Base-by-base conservation (phyloP, 2,113 vertebrate species). In the Notarius lentiginosus region DNA sequence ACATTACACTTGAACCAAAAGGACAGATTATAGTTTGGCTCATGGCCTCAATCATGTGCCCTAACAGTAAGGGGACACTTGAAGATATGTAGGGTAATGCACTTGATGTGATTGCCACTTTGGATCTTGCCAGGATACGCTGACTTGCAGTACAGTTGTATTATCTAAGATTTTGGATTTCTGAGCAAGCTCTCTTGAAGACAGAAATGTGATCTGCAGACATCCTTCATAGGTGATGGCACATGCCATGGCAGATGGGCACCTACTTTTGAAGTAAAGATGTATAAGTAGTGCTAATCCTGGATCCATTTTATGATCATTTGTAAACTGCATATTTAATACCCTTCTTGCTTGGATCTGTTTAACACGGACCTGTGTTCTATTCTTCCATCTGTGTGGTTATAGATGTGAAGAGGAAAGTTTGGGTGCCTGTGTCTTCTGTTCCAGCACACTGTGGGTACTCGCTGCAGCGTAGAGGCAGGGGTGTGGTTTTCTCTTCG, bases 381-480 rank as follows among this genome's bases (percentile, higher is more conserved):
- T 85, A 87, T 81, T 24, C 9, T 47, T 49, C 20, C 86, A 77
- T 89, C n/a, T 84, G n/a, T 79, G 63, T 82, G 41, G 63, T 17
- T 79, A 4, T 82, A 95, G 94, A 93, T 84, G 66, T 70, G 41
- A 82, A 86, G 30, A 86, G 12, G 8, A 88, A 89, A 18, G 79
- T 12, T 4, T 95, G 95, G 95, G 79, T 90, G 77, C 89, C 79
- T 3, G 63, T 95, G 24, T 86, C 89, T 17, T 86, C 60, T 11
- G 89, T 89, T 63, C 82, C 91, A 15, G 66, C 63, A 6, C 30
- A 24, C 24, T 96, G 95, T 87, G 82, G 83, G 5, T 95, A 94
- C 89, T 87, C 51, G 56, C 12, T 95, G 24, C 85, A 90, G 76
- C 55, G 58, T 30, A 47, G 84, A 51, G 85, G 49, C 11, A 75